Evolutionary conservation across 2,113 vertebrate genomes (phyloP).

Genomic region (Myotis yumanensis): DNA sequence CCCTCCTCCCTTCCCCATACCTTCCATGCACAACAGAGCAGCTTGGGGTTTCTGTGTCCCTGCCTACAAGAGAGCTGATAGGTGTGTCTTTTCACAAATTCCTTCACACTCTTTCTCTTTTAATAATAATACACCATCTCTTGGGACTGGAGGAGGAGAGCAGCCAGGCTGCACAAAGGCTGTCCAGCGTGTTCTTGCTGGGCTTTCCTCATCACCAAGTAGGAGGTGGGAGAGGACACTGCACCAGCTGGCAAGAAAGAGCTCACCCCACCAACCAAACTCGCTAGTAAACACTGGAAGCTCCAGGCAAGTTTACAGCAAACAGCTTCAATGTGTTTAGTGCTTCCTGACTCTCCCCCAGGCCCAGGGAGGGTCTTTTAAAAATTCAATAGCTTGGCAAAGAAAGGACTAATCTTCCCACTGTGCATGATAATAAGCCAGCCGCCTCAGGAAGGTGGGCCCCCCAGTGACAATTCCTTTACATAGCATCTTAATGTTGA

Average conservation of each 20-base stretch:
- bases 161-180: neutral
- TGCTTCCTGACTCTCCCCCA: neutral
- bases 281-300: neutral
- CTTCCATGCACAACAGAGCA: neutral
- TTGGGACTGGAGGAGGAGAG: neutral
- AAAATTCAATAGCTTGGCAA: conserved; percentile 49
- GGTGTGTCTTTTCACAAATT: conserved; percentile 16
- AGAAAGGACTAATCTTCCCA: conserved; percentile 38
- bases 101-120: conserved; percentile 1
- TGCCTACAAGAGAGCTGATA: neutral
- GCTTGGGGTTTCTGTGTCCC: neutral
- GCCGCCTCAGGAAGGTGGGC: conserved; percentile 25
- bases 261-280: neutral
- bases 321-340: neutral
- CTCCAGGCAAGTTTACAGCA: conserved; percentile 19
- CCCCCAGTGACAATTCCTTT: conserved; percentile 60
- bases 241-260: neutral
- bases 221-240: neutral
- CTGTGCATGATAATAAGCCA: conserved; percentile 32
- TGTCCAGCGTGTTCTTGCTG: neutral
- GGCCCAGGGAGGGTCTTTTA: conserved; percentile 16
- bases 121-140: neutral
- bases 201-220: neutral
- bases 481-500: conserved; percentile 47
- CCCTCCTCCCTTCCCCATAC: neutral